phyloP scores from a whole-genome alignment of 1,140 invertebrate species.

The Drosophila nannoptera region DNA sequence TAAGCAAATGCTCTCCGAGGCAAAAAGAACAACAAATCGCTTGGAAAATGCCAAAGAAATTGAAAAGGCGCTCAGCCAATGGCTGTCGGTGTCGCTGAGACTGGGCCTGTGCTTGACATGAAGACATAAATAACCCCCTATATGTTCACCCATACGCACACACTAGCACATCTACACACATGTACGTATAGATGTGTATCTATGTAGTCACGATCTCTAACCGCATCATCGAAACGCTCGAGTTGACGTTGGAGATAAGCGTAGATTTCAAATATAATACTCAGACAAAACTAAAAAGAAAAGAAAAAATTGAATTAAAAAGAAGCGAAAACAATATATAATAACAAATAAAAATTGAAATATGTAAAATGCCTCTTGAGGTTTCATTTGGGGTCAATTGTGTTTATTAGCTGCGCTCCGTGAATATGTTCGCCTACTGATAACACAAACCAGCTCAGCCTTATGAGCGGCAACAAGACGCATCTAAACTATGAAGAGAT shows the following conservation, averaged over 20 bases:
- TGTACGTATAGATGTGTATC: conserved; percentile 1
- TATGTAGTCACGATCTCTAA: conserved; percentile 36
- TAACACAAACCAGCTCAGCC: conserved; percentile 10
- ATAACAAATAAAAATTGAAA: conserved; percentile 14
- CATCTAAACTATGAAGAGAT: conserved; percentile 15
- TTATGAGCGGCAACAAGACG: background rate
- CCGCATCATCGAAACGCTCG: conserved; percentile 57
- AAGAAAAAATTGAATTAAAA: conserved; percentile 16
- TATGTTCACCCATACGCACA: background rate
- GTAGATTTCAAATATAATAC: conserved; percentile 26
- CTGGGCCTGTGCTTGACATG: background rate
- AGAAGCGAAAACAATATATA: conserved; percentile 15
- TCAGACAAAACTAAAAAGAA: conserved; percentile 12
- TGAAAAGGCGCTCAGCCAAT: conserved; percentile 34
- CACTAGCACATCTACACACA: background rate
- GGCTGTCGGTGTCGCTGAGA: conserved; percentile 14
- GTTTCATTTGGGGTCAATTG: conserved; percentile 38
- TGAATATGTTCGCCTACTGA: conserved; percentile 12
- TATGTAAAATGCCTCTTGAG: conserved; percentile 22
- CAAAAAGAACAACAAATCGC: conserved; percentile 16
- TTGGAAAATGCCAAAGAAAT: conserved; percentile 37
- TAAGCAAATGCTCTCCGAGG: conserved; percentile 24
- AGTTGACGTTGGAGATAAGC: conserved; percentile 40
- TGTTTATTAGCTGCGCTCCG: conserved; percentile 28
- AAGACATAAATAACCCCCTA: conserved; percentile 53